Percentiles rank a stretch among this genome's conserved stretches.
Evolutionary conservation across 2,888 invertebrate species (phyloP).

Genomic region (Melanchra persicariae): DNA sequence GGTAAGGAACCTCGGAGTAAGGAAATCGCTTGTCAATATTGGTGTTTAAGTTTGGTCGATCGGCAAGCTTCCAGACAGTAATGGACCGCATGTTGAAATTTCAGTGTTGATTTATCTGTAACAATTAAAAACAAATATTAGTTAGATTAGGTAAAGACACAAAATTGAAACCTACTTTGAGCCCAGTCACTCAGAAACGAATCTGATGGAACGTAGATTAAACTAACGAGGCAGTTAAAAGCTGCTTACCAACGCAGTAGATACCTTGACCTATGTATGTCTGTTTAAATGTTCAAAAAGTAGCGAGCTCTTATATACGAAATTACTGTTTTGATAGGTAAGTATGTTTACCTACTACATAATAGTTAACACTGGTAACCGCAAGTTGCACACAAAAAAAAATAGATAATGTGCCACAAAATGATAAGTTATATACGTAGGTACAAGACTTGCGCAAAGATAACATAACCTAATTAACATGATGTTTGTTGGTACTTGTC

Average conservation of each 20-base stretch:
- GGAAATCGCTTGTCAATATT: background rate
- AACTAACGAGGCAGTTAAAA: background rate
- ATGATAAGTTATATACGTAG: background rate
- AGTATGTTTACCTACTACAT: background rate
- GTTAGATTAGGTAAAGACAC: background rate
- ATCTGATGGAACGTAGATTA: background rate
- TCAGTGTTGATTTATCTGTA: background rate
- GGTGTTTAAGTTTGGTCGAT: slow-evolving; percentile 1
- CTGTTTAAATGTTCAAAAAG: background rate
- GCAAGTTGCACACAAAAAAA: background rate
- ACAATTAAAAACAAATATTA: background rate
- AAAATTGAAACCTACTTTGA: background rate
- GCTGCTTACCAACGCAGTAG: background rate
- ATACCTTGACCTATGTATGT: background rate
- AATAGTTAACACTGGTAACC: background rate
- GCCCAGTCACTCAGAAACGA: background rate
- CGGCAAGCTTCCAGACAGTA: background rate
- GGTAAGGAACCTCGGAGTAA: slow-evolving; percentile 6
- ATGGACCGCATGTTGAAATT: background rate
- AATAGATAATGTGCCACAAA: background rate
- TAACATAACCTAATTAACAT: background rate
- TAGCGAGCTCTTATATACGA: background rate
- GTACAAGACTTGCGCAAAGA: background rate
- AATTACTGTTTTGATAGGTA: background rate
- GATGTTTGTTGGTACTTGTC: background rate